Evolutionary conservation across 2,888 invertebrate species (phyloP).

Genomic region (Cryptus viduatorius): DNA sequence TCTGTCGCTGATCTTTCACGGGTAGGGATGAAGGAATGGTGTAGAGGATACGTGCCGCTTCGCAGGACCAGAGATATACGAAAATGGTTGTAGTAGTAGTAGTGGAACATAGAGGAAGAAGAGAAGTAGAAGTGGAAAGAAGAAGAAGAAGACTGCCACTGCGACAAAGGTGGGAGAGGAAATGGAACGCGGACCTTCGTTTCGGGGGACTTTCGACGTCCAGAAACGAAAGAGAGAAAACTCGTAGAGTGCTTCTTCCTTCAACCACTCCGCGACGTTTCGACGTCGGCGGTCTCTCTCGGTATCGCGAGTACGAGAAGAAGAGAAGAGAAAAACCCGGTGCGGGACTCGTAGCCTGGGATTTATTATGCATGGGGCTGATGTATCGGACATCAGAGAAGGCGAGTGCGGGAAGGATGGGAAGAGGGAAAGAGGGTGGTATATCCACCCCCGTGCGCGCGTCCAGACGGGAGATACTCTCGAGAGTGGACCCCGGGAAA

Average conservation of each 20-base stretch:
- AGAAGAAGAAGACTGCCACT: constrained; percentile 22
- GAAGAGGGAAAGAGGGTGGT: constrained; percentile 28
- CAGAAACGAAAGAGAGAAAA: constrained; percentile 65
- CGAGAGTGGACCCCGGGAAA: constrained; percentile 77
- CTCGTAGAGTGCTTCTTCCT: constrained; percentile 39
- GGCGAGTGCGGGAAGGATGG: constrained; percentile 49
- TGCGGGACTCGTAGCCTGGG: constrained; percentile 69
- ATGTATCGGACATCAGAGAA: constrained; percentile 83
- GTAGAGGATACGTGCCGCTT: constrained; percentile 54
- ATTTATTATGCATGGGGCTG: constrained; percentile 84
- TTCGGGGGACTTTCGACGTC: constrained; percentile 72
- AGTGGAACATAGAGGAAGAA: background rate
- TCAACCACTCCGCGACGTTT: constrained; percentile 43
- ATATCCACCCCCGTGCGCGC: constrained; percentile 37
- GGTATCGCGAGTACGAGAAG: constrained; percentile 12
- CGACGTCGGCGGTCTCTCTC: constrained; percentile 14
- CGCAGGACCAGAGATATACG: constrained; percentile 41
- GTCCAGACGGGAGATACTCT: constrained; percentile 72
- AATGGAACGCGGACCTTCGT: constrained; percentile 71
- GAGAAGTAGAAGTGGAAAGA: constrained; percentile 2
- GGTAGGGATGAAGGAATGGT: constrained; percentile 17
- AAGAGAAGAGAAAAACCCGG: constrained; percentile 36
- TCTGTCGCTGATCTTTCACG: constrained; percentile 1
- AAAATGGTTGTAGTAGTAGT: constrained; percentile 29
- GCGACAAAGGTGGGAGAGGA: constrained; percentile 35